Evolutionary conservation across 2,888 invertebrate genomes (phyloP).

Genomic region (Heliconius sara): DNA sequence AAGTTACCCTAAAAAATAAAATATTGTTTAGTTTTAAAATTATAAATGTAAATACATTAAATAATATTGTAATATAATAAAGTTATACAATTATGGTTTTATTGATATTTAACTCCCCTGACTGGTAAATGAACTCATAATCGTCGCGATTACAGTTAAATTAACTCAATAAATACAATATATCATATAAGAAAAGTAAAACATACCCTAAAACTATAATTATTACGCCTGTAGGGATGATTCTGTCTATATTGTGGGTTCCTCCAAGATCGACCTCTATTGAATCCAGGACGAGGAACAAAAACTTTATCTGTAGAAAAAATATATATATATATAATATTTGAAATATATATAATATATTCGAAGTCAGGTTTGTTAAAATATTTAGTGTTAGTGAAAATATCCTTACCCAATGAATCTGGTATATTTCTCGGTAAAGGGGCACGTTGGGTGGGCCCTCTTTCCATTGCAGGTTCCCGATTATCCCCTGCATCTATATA

Average conservation of each 20-base stretch:
- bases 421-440: conserved; percentile 75
- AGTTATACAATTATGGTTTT: too few relatives aligned
- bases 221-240: conserved; percentile 63
- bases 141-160: too few relatives aligned
- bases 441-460: conserved; percentile 61
- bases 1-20: conserved; percentile 66
- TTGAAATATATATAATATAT: neutral
- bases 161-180: neutral
- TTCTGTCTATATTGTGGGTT: conserved; percentile 59
- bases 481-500: conserved; percentile 42
- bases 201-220: conserved; percentile 53
- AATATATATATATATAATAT: neutral
- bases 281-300: conserved; percentile 61
- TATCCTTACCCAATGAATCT: conserved; percentile 68
- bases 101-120: too few relatives aligned
- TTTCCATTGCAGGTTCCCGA: conserved; percentile 63
- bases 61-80: too few relatives aligned
- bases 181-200: neutral
- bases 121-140: too few relatives aligned
- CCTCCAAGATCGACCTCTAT: conserved; percentile 65
- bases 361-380: too few relatives aligned
- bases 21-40: neutral
- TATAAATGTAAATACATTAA: too few relatives aligned
- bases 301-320: conserved; percentile 69
- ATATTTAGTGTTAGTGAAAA: neutral